Evolutionary conservation across 2,888 invertebrate species (phyloP), one percentile per base, ranked within the genome.

Genomic region (Microplitis deprimator): DNA sequence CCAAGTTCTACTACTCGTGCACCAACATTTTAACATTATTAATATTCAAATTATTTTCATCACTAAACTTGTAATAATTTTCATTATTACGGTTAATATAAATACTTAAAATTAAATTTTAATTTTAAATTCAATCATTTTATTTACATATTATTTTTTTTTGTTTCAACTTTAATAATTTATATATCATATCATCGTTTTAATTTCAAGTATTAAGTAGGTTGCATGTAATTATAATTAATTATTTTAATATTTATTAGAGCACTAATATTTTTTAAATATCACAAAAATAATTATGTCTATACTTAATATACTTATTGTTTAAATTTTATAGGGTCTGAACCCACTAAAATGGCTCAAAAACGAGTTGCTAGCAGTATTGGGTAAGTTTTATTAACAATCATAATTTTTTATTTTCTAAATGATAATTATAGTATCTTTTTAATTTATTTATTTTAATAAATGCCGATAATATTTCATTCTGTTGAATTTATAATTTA

Each of bases 321-420:
- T 77, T 78, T 79, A n/a, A 83, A 80, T 84, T 80, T 92, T 92
- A 75, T 90, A 94, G 95, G 94, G 93, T 93, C 93, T 92, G 94
- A 94, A 93, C 94, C 94, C 91, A 93, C 93, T 89, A 94, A 94
- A 93, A 94, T 94, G 91, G 92, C 94, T 92, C 94, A 94, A 91
- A 95, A 95, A 92, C 93, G 95, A 90, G 93, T 94, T 89, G 93
- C 94, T 89, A 94, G 94, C 90, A 95, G 94, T 91, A 93, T 95
- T 92, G 95, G 95, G 95, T 95, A 89, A 94, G 94, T 92, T 83
- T 75, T 75, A 68, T 39, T 62, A 59, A 5, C 17, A 73, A 64
- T 73, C 50, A 50, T 73, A 7, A 40, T 10, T 7, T 7, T 38
- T 50, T 80, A 80, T 80, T 82, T 75, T 60, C 5, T 65, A 68